Evolutionary conservation across 2,888 invertebrate genomes (phyloP).

Genomic region (Cyclophora albipunctata): DNA sequence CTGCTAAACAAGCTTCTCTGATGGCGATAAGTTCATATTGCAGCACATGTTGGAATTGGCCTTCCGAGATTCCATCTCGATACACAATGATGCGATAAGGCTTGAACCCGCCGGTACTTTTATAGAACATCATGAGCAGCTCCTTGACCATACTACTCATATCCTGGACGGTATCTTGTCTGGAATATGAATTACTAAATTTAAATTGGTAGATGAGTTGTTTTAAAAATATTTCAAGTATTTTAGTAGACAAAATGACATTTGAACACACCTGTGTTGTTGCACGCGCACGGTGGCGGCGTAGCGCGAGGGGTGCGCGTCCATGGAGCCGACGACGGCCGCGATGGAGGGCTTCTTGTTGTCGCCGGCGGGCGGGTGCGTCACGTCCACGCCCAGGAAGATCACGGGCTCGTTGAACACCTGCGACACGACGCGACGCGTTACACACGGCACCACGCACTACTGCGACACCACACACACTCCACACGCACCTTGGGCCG

Average conservation of each 20-base stretch:
- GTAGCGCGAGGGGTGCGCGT: constrained; percentile 99
- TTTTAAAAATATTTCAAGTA: no score
- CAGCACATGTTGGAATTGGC: constrained; percentile 97
- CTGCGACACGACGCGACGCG: constrained; percentile 39
- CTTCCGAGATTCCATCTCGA: constrained; percentile 98
- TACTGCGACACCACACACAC: not conserved
- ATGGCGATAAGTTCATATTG: constrained; percentile 98
- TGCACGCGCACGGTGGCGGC: constrained; percentile 99
- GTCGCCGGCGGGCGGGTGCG: constrained; percentile 99
- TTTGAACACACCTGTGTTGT: constrained; percentile 79
- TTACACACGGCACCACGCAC: not conserved
- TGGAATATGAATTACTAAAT: constrained; percentile 28
- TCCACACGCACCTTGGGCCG: constrained; percentile 82
- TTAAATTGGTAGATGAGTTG: no score
- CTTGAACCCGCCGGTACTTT: constrained; percentile 99
- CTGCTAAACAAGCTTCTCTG: constrained; percentile 93
- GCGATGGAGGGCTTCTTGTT: constrained; percentile 99
- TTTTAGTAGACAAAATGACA: no score
- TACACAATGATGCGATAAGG: constrained; percentile 99
- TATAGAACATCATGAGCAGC: constrained; percentile 98
- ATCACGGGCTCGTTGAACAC: constrained; percentile 99
- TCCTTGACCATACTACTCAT: constrained; percentile 99
- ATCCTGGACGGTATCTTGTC: constrained; percentile 99
- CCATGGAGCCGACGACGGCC: constrained; percentile 99
- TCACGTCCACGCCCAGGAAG: constrained; percentile 99